Evolutionary conservation across 2,888 invertebrate species (phyloP), one percentile per base, ranked within the genome.

Genomic region (Adelphocoris suturalis): DNA sequence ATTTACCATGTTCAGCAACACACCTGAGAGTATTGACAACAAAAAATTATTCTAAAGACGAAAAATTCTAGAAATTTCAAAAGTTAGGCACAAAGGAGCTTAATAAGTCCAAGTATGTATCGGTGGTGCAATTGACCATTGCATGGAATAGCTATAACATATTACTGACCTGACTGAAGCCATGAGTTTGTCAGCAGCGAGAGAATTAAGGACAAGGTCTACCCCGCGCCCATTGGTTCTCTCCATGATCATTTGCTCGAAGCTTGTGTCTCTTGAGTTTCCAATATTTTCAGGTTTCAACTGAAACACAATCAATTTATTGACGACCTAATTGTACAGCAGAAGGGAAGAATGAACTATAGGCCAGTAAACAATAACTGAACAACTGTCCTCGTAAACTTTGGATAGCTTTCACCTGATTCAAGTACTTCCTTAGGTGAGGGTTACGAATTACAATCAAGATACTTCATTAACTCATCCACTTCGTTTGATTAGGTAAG

Each of bases 161-260:
- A 16, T 46, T 61, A 55, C 48, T 85, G 9, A 76, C 92, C 99
- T 96, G 37, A 99, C 95, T 90, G 98, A 98, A 11, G 99, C 99
- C 93, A 97, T 97, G 90, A 99, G 95, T 94, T 99, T 98, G 92
- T 99, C 98, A 92, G 97, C 98, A n/a, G 99, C 97, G 91, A 99
- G 94, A 0, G 99, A 99, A 94, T 99, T 99, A 90, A 99, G 95
- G 52, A 99, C 97, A 47, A 99, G 94, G 94, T 99, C 98, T 16
- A 99, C 99, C 91, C 99, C 99, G 92, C 96, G 95, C 52, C 99
- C 99, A 91, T 96, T 94, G 0, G 99, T 99, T 93, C 96, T 96
- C 47, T 95, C 95, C 93, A 98, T 94, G 85, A 99, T 95, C 92
- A 98, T 94, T 93, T 97, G 97, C 94, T 99, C 99, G 94, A 99